Evolutionary conservation across 2,797 vertebrate species (phyloP).

Genomic region (Mormyrops boulengeri): DNA sequence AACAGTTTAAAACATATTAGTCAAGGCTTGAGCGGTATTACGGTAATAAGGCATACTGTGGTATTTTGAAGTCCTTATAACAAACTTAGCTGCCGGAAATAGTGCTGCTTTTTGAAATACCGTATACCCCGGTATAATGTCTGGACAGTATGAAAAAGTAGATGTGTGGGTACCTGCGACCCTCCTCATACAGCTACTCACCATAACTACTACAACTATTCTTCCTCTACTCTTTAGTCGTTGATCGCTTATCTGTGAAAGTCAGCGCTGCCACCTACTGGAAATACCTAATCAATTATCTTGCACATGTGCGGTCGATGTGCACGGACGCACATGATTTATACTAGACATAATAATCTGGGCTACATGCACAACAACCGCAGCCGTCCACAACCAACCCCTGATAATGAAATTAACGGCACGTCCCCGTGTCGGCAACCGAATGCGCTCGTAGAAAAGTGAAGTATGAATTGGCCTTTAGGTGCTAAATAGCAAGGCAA

Average conservation of each 20-base stretch:
- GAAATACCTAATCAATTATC: no score
- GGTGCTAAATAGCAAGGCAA: background rate
- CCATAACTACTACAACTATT: no score
- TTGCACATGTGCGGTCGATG: no score
- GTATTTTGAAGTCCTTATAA: background rate
- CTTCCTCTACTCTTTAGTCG: no score
- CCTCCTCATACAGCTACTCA: no score
- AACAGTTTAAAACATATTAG: background rate
- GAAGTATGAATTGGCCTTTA: background rate
- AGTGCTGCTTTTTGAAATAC: no score
- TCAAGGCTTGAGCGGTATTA: background rate
- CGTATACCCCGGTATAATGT: no score
- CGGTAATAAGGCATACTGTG: background rate
- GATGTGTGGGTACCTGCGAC: no score
- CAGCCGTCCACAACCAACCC: background rate
- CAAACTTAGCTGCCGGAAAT: background rate
- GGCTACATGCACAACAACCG: background rate
- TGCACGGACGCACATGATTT: background rate
- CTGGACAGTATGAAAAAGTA: no score
- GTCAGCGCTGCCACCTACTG: no score
- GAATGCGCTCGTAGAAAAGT: background rate
- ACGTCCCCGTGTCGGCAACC: background rate
- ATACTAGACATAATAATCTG: background rate
- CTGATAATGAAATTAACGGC: background rate
- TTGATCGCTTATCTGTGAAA: no score